Conservation (phyloP, 2,113 vertebrate genomes). For the Dolichotis patagonum region DNA sequence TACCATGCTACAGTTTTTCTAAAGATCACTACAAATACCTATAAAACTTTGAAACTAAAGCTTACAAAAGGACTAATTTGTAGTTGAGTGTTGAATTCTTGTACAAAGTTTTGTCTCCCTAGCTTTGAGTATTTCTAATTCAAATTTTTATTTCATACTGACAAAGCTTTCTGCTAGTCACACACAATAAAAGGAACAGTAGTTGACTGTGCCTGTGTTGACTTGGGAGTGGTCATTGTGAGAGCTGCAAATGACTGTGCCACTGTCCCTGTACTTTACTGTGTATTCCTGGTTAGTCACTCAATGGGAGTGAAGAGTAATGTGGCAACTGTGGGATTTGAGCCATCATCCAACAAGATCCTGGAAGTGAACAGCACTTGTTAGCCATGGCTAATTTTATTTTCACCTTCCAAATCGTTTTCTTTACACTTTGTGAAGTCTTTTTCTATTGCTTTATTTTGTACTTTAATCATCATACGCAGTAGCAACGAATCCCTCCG, state of each 20-base stretch:
- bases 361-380: neutral
- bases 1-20: neutral
- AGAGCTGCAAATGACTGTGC: conserved; percentile 27
- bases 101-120: neutral
- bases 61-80: conserved; percentile 5
- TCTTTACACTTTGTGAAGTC: conserved; percentile 4
- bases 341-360: neutral
- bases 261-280: neutral
- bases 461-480: neutral
- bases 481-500: neutral
- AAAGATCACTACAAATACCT: conserved; percentile 45
- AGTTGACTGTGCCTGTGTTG: neutral
- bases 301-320: neutral
- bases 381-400: conserved; percentile 16
- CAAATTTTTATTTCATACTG: conserved; percentile 18
- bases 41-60: neutral
- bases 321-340: neutral
- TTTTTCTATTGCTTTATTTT: conserved; percentile 8
- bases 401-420: neutral
- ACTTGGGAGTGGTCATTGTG: neutral
- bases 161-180: neutral
- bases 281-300: neutral
- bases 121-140: conserved; percentile 23
- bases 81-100: neutral
- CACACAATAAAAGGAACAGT: neutral